Evolutionary conservation across 2,797 vertebrate species (phyloP).

Genomic region (Anomalospiza imberbis): DNA sequence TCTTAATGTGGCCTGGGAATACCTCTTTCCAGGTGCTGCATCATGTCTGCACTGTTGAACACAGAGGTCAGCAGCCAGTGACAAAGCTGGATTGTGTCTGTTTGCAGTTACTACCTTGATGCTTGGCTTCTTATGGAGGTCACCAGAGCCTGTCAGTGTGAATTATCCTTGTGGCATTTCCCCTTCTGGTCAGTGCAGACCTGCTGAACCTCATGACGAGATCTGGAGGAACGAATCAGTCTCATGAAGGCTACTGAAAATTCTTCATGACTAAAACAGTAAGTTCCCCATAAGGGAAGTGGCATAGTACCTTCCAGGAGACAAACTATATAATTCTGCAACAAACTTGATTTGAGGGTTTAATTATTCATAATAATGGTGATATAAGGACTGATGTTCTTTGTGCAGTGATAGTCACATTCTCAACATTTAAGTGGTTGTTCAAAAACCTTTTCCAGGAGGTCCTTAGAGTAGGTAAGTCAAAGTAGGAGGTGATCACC

Average conservation of each 20-base stretch:
- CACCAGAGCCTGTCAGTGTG: rapidly evolving
- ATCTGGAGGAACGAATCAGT: background rate
- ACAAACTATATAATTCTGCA: background rate
- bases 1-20: background rate
- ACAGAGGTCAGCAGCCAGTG: background rate
- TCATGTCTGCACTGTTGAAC: background rate
- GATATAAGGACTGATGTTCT: background rate
- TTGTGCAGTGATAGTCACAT: background rate
- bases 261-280: background rate
- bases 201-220: background rate
- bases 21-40: background rate
- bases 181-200: background rate
- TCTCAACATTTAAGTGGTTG: background rate
- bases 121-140: background rate
- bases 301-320: background rate
- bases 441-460: background rate
- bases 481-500: background rate
- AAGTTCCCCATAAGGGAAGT: background rate
- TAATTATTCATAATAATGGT: background rate
- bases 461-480: background rate
- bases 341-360: background rate
- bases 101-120: background rate
- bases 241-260: background rate
- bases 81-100: background rate
- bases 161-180: background rate